phyloP scores from a whole-genome alignment of 2,888 invertebrate species.

The Brachypterus glaber region DNA sequence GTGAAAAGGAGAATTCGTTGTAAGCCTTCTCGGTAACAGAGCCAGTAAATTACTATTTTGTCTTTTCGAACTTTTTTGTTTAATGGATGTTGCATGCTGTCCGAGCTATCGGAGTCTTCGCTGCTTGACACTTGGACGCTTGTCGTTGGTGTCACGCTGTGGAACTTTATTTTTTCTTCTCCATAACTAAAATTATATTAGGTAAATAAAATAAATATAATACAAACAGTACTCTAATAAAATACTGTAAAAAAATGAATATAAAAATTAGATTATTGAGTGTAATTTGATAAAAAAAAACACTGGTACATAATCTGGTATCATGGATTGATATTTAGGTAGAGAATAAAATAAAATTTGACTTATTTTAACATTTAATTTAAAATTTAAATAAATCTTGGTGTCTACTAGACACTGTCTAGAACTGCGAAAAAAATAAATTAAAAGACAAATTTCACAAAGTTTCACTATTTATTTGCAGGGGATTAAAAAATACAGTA shows the following conservation, averaged over 20 bases:
- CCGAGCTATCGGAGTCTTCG: constrained; percentile 46
- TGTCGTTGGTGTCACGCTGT: constrained; percentile 50
- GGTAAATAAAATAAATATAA: constrained; percentile 6
- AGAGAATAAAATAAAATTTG: too few species aligned
- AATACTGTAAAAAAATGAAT: background rate
- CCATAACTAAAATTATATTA: constrained; percentile 46
- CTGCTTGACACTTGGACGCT: constrained; percentile 46
- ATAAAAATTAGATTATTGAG: too few species aligned
- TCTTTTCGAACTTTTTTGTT: constrained; percentile 60
- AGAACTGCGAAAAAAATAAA: too few species aligned
- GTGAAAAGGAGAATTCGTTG: constrained; percentile 68
- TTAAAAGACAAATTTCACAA: too few species aligned
- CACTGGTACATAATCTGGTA: too few species aligned
- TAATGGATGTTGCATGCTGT: constrained; percentile 35
- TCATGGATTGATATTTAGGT: too few species aligned
- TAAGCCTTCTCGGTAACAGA: constrained; percentile 63
- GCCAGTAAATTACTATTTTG: constrained; percentile 67
- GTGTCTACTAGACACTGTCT: too few species aligned
- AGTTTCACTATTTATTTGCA: too few species aligned
- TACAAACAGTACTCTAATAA: constrained; percentile 1
- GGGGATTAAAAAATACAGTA: too few species aligned
- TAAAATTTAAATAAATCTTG: too few species aligned
- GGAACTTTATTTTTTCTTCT: constrained; percentile 63
- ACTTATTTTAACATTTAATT: too few species aligned
- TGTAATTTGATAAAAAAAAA: too few species aligned